A percentile compares a stretch with the other conserved stretches of the same genome.
These are phyloP conservation scores for Subacronicta megacephala DNA, from an alignment of 2,888 invertebrate genomes.

Conservation along the genomic window DNA sequence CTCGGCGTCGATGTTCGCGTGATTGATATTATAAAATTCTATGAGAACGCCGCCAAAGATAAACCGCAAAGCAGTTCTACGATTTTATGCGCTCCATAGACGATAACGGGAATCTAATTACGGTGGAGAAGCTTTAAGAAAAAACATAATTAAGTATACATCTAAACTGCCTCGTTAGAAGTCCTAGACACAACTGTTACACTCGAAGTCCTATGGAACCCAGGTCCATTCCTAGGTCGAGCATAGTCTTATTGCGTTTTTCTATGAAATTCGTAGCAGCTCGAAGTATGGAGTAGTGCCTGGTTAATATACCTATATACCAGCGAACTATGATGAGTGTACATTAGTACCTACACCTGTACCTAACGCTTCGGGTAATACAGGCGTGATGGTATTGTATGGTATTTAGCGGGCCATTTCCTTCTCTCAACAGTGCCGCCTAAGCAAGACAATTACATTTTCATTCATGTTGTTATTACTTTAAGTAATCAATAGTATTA, in stretches of 20 bases:
- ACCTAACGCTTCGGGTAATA: too few species aligned
- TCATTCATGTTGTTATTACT: background rate
- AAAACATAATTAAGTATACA: constrained; percentile 15
- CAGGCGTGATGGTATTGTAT: too few species aligned
- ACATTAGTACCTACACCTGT: too few species aligned
- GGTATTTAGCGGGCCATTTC: constrained; percentile 2
- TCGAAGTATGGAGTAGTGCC: too few species aligned
- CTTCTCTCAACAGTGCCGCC: background rate
- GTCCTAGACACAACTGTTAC: too few species aligned
- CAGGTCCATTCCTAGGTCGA: too few species aligned
- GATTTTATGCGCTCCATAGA: constrained; percentile 55
- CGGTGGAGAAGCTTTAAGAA: constrained; percentile 33
- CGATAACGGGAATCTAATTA: constrained; percentile 58
- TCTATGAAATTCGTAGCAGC: too few species aligned
- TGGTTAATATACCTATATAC: too few species aligned
- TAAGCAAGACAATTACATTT: background rate
- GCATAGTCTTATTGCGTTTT: too few species aligned
- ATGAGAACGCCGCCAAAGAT: constrained; percentile 48
- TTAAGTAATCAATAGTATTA: background rate
- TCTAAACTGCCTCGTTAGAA: too few species aligned
- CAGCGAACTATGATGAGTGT: too few species aligned
- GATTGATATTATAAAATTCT: constrained; percentile 70
- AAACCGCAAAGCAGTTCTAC: constrained; percentile 56
- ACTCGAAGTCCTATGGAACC: too few species aligned
- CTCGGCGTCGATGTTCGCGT: constrained; percentile 54